A percentile compares a stretch with the other conserved stretches of the same genome.
These are phyloP conservation scores for Raja brachyura DNA, from an alignment of 2,113 vertebrate genomes.

Conservation along the genomic window DNA sequence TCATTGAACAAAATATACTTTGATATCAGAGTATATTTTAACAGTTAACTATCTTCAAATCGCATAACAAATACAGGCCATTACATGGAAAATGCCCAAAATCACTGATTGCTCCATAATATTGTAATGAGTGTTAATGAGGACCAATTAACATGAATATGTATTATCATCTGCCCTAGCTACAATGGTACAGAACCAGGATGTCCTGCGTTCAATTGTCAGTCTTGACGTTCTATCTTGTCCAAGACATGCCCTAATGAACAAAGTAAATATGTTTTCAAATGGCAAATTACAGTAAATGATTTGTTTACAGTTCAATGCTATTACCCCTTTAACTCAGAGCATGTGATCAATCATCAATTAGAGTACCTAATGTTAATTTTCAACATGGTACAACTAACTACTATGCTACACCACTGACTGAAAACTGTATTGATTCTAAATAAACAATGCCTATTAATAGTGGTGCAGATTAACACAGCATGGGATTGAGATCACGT, in stretches of 20 bases:
- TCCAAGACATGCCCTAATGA: not conserved
- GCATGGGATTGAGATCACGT: too few species aligned
- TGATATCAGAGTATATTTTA: not conserved
- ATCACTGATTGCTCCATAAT: not conserved
- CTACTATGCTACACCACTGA: too few species aligned
- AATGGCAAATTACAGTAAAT: not conserved
- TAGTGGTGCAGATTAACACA: too few species aligned
- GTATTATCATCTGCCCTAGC: too few species aligned
- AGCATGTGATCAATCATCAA: not conserved
- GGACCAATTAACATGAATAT: too few species aligned
- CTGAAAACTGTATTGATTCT: too few species aligned
- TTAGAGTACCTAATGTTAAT: too few species aligned
- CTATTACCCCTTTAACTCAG: not conserved
- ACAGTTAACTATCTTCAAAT: not conserved
- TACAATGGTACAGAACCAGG: too few species aligned
- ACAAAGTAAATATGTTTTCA: not conserved
- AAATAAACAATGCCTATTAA: too few species aligned
- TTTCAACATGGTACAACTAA: too few species aligned
- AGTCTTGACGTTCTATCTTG: not conserved
- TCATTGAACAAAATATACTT: not conserved
- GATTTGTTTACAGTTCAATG: not conserved
- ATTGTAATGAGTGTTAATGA: too few species aligned
- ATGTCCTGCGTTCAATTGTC: too few species aligned
- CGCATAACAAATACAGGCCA: not conserved
- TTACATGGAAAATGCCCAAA: not conserved